Evolutionary conservation across 64 coral and sea anemone genomes (phyloP).

Genomic region (Porites australiensis): DNA sequence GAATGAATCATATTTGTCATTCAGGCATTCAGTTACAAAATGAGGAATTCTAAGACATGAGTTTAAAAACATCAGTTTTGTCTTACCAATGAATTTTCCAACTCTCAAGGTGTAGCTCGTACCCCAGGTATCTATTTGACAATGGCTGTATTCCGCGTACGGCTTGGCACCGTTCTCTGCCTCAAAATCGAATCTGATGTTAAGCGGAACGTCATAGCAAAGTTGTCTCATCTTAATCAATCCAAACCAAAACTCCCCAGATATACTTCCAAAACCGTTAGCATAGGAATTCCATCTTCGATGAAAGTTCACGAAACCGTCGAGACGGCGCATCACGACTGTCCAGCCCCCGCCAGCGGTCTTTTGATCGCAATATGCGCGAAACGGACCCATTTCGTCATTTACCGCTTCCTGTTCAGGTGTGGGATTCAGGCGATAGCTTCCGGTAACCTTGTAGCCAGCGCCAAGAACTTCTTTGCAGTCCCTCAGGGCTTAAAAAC

Average conservation of each 20-base stretch:
- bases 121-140: not conserved
- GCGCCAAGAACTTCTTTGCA: too few relatives aligned
- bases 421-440: too few relatives aligned
- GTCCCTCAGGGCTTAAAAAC: too few relatives aligned
- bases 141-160: not conserved
- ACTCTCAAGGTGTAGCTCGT: not conserved
- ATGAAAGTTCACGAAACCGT: not conserved
- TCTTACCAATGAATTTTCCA: not conserved
- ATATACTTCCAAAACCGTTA: not conserved
- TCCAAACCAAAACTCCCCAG: not conserved
- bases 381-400: not conserved
- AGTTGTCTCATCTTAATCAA: not conserved
- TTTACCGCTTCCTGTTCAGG: not conserved
- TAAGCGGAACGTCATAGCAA: not conserved
- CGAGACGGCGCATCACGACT: not conserved
- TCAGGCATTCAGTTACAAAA: too few relatives aligned
- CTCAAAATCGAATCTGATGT: not conserved
- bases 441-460: too few relatives aligned
- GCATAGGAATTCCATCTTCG: not conserved
- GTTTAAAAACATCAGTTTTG: not conserved
- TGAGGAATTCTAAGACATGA: too few relatives aligned
- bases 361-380: not conserved
- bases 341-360: slow-evolving; percentile 4
- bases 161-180: not conserved
- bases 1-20: too few relatives aligned